phyloP scores from a whole-genome alignment of 92 coral and sea anemone genomes.

The Diadumene lineata region DNA sequence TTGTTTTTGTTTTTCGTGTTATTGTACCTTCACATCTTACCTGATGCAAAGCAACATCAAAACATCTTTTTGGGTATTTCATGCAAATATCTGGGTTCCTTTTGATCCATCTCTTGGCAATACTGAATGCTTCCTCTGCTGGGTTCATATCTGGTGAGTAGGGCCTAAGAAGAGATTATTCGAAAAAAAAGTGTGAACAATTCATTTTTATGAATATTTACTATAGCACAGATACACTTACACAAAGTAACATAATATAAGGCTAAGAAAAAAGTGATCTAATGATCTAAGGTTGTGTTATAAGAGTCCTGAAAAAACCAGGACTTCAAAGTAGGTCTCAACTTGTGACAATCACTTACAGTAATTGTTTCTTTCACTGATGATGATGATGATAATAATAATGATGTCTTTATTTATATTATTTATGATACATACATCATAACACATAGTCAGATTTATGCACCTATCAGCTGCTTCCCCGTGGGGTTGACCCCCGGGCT shows the following conservation, averaged over 20 bases:
- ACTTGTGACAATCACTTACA: no score
- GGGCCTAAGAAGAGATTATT: constrained; percentile 11
- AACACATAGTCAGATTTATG: neutral
- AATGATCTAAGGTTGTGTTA: no score
- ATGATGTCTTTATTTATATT: no score
- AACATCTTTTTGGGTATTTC: constrained; percentile 46
- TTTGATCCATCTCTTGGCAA: constrained; percentile 42
- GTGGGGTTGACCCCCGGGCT: no score
- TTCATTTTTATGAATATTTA: neutral
- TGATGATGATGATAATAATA: no score
- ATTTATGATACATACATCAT: constrained; percentile 2
- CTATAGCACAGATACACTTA: neutral
- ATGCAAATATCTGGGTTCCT: constrained; percentile 32
- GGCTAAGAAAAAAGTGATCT: no score
- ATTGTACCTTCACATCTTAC: constrained; percentile 17
- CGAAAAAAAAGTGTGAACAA: neutral
- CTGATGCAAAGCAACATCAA: constrained; percentile 43
- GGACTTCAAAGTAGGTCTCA: neutral
- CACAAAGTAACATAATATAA: no score
- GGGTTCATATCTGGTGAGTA: constrained; percentile 56
- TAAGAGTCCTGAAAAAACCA: no score
- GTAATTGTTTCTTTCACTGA: neutral
- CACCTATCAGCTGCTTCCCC: no score
- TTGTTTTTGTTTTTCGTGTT: no score
- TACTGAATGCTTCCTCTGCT: constrained; percentile 31